A percentile compares a stretch with the other conserved stretches of the same genome.
These are phyloP conservation scores for Struthidea cinerea DNA, from an alignment of 2,113 vertebrate genomes.

Conservation along the genomic window DNA sequence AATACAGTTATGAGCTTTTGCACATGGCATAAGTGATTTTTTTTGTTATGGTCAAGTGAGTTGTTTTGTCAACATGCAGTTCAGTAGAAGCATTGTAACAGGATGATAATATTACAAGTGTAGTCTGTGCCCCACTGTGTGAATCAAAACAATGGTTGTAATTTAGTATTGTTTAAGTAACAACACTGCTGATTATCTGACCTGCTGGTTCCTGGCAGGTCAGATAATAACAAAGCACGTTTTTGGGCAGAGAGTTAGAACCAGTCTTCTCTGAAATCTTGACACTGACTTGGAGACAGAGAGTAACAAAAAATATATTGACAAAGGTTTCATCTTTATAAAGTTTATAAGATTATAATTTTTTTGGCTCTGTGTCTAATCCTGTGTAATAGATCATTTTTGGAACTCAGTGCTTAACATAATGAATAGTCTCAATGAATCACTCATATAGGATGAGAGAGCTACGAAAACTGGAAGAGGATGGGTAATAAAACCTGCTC, in stretches of 20 bases:
- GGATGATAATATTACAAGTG: background rate
- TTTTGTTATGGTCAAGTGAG: background rate
- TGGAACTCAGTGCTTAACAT: background rate
- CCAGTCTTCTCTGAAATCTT: background rate
- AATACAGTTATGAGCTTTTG: background rate
- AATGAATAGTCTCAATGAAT: background rate
- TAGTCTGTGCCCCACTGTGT: background rate
- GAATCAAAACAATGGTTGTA: background rate
- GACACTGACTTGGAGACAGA: background rate
- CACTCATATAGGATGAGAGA: background rate
- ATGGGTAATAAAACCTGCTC: background rate
- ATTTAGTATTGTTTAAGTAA: background rate
- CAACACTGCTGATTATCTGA: background rate
- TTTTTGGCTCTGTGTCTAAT: background rate
- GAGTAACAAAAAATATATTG: background rate
- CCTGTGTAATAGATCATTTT: background rate
- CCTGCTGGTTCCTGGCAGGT: background rate
- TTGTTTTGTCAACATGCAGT: background rate
- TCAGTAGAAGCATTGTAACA: background rate
- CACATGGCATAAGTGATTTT: background rate
- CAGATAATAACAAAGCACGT: background rate
- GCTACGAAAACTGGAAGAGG: background rate
- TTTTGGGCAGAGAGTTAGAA: background rate
- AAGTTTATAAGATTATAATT: background rate
- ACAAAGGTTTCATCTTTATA: slow-evolving; percentile 26